phyloP scores from a whole-genome alignment of 2,888 invertebrate genomes.

The Drosophila engyochracea region DNA sequence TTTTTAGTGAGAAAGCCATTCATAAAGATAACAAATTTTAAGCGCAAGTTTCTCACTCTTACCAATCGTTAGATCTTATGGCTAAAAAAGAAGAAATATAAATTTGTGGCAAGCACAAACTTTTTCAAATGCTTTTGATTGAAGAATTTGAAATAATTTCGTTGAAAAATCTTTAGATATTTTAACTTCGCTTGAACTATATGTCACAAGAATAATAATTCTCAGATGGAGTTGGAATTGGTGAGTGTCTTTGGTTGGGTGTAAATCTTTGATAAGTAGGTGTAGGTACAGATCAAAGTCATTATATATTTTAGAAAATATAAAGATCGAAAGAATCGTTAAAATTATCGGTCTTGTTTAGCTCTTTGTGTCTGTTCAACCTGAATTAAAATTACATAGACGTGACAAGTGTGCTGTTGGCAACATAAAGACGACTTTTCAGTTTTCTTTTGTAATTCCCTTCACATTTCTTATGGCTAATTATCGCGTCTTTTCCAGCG shows the following conservation, averaged over 20 bases:
- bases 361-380: not conserved
- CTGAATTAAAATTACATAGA: not conserved
- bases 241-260: not conserved
- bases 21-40: not conserved
- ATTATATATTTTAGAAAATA: not conserved
- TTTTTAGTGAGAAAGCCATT: not conserved
- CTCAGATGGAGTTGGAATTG: not conserved
- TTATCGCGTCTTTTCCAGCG: constrained; percentile 10
- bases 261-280: not conserved
- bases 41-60: not conserved
- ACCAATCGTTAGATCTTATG: not conserved
- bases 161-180: not conserved
- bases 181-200: not conserved
- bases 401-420: not conserved
- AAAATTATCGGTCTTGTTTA: not conserved
- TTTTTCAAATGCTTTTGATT: not conserved
- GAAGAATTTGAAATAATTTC: not conserved
- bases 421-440: not conserved
- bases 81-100: not conserved
- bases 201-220: not conserved
- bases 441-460: not conserved
- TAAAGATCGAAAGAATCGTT: not conserved
- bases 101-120: not conserved
- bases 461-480: constrained; percentile 1
- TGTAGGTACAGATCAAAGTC: no score